Evolutionary conservation across 2,113 vertebrate genomes (phyloP), one percentile per base, ranked within the genome.

Genomic region (Cryptomyrus ogoouensis): DNA sequence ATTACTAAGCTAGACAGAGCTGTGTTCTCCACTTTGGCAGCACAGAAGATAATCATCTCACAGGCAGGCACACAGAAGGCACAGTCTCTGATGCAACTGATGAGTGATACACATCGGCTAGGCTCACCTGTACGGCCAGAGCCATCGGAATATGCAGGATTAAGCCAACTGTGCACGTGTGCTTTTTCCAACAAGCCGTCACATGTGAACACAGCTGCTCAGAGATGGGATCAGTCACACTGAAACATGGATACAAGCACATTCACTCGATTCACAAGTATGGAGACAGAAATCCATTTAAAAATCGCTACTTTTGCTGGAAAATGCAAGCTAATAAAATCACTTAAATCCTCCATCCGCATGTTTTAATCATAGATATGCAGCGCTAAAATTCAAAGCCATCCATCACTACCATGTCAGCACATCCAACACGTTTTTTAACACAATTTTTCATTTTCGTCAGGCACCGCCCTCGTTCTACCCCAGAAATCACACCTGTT

Each of bases 401-500:
- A 5, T 84, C 42, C 10, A 84, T 24, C 35, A 21, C 17, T 24
- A 47, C 9, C 7, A 9, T 13, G 44, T 47, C 42, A 84, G 21
- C 44, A n/a, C 44, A 84, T n/a, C 21, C 24, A 39, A n/a, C 83
- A 24, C 47, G 83, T 84, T 84, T 47, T 46, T 21, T 44, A 62
- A 2, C 21, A 84, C 7, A n/a, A 21, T 21, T n/a, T 44, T 47
- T 46, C 46, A 12, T 47, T 84, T 44, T 42, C 5, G 35, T 80
- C 17, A 80, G 31, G 5, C 21, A 12, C 39, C 44, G 3, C 44
- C 44, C 44, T 84, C n/a, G 83, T 47, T 46, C 44, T 0, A 9
- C 83, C 44, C 83, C 83, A 84, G 44, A 84, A 84, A 84, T 84
- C 83, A 47, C 83, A 84, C 42, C 83, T 84, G 42, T 46, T 44